Conservation (phyloP, 64 coral and sea anemone genomes). For the Astreopora myriophthalma region DNA sequence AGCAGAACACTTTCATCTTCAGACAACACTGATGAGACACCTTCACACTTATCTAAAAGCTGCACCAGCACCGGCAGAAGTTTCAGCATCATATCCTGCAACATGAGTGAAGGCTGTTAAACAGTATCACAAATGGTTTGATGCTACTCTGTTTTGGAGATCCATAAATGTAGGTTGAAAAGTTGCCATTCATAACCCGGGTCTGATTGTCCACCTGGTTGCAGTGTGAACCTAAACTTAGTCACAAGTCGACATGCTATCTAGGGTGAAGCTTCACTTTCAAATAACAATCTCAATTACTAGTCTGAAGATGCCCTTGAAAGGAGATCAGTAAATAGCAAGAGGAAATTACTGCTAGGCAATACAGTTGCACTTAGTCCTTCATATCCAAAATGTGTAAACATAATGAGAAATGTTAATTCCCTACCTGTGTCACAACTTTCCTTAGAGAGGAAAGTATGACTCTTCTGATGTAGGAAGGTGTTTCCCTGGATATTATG, state of each 20-base stretch:
- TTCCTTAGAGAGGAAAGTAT: conserved; percentile 49
- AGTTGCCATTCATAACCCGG: too few species aligned
- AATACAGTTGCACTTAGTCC: not conserved
- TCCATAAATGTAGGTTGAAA: too few species aligned
- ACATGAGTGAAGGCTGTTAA: not conserved
- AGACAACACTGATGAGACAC: not conserved
- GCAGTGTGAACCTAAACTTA: too few species aligned
- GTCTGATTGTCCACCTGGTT: too few species aligned
- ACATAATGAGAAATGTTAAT: not conserved
- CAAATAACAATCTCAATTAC: too few species aligned
- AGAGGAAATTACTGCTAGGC: not conserved
- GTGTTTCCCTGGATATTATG: conserved; percentile 51
- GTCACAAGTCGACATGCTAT: too few species aligned
- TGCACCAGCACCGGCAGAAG: conserved; percentile 11
- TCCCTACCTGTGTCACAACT: conserved; percentile 67
- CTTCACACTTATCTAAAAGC: not conserved
- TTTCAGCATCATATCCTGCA: conserved; percentile 19
- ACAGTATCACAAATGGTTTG: too few species aligned
- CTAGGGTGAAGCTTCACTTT: too few species aligned
- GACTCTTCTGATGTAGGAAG: conserved; percentile 43
- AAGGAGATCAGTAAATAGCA: not conserved
- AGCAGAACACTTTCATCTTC: conserved; percentile 72
- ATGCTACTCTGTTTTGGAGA: too few species aligned
- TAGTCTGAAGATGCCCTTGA: too few species aligned
- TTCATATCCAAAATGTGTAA: too few species aligned